Evolutionary conservation across 2,797 vertebrate species (phyloP).

Genomic region (Amphiprion clarkii): DNA sequence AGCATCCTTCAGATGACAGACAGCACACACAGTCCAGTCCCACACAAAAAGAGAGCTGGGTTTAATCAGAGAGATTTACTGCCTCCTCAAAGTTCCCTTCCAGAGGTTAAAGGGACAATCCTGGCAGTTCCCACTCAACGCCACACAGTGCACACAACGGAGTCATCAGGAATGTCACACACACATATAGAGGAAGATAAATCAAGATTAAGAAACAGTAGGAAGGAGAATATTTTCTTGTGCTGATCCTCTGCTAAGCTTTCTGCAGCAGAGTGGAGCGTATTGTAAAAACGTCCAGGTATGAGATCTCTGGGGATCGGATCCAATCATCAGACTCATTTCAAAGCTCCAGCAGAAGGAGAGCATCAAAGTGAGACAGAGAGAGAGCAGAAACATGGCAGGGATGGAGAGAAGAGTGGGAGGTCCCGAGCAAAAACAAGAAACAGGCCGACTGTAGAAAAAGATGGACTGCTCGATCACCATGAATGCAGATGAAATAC

Average conservation of each 20-base stretch:
- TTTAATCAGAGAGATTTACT: slow-evolving; percentile 85
- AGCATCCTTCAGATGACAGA: slow-evolving; percentile 64
- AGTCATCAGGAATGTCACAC: slow-evolving; percentile 62
- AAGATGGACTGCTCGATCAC: slow-evolving; percentile 15
- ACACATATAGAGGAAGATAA: slow-evolving; percentile 37
- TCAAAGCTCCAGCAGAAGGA: slow-evolving; percentile 21
- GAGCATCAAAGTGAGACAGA: slow-evolving; percentile 14
- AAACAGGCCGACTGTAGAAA: slow-evolving; percentile 2
- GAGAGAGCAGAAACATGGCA: slow-evolving; percentile 27
- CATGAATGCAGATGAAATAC: slow-evolving; percentile 42
- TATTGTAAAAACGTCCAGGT: slow-evolving; percentile 44
- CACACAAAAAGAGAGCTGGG: slow-evolving; percentile 66
- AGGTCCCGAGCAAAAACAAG: slow-evolving; percentile 28
- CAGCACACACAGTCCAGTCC: slow-evolving; percentile 58
- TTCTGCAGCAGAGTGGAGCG: slow-evolving; percentile 7
- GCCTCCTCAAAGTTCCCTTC: slow-evolving; percentile 59
- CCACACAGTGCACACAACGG: slow-evolving; percentile 49
- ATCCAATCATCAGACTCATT: slow-evolving; percentile 49
- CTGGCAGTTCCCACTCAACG: slow-evolving; percentile 63
- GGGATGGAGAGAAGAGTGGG: slow-evolving; percentile 23
- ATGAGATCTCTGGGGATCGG: slow-evolving; percentile 33
- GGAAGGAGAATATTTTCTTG: slow-evolving; percentile 43
- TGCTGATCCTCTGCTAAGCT: slow-evolving; percentile 31
- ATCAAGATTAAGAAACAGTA: slow-evolving; percentile 49
- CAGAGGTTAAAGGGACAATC: slow-evolving; percentile 72